Conservation (phyloP, 2,888 invertebrate genomes). For the Apoderus coryli region DNA sequence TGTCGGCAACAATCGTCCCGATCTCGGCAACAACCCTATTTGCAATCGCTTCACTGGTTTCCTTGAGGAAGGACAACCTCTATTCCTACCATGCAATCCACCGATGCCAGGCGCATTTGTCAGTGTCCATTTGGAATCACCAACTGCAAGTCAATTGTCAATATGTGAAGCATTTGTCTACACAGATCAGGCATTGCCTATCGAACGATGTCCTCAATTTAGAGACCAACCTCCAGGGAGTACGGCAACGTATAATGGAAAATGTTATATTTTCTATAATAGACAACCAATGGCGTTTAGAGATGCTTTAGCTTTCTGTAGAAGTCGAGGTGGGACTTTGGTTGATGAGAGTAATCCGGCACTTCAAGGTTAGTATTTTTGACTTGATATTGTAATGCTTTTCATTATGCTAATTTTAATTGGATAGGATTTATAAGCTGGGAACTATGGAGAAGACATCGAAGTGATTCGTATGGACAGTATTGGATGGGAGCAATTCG, state of each 20-base stretch:
- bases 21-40: constrained; percentile 79
- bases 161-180: constrained; percentile 91
- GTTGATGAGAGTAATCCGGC: constrained; percentile 90
- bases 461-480: constrained; percentile 80
- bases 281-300: constrained; percentile 67
- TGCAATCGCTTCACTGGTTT: constrained; percentile 82
- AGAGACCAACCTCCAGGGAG: constrained; percentile 86
- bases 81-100: constrained; percentile 85
- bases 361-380: constrained; percentile 48
- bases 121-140: constrained; percentile 75
- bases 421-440: constrained; percentile 71
- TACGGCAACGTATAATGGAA: constrained; percentile 86
- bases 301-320: constrained; percentile 68
- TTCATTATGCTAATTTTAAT: too few species aligned
- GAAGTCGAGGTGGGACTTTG: constrained; percentile 61
- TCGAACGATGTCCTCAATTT: constrained; percentile 85
- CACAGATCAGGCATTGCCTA: constrained; percentile 81
- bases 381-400: background rate
- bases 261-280: constrained; percentile 89
- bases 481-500: constrained; percentile 91
- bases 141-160: constrained; percentile 60
- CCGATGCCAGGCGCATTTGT: constrained; percentile 93
- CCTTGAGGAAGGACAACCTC: constrained; percentile 77
- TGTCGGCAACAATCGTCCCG: constrained; percentile 85
- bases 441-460: constrained; percentile 84